phyloP scores from a whole-genome alignment of 2,888 invertebrate genomes.

The Axea sp. region DNA sequence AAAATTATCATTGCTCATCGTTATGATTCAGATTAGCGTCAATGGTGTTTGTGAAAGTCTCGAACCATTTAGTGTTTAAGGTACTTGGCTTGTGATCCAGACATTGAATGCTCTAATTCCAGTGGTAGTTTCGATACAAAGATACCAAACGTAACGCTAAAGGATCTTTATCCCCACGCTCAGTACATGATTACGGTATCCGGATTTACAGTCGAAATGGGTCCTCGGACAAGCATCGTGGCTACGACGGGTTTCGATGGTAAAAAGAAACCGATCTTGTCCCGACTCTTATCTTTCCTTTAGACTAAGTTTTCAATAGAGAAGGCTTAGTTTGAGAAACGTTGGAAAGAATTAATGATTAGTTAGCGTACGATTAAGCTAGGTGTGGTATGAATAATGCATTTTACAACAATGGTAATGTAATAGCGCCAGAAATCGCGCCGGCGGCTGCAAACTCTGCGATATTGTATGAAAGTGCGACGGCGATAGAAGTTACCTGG shows the following conservation, averaged over 20 bases:
- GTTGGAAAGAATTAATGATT: conserved; percentile 31
- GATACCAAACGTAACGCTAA: conserved; percentile 41
- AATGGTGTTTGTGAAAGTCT: conserved; percentile 25
- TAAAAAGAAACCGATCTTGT: conserved; percentile 11
- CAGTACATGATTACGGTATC: conserved; percentile 63
- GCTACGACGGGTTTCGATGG: conserved; percentile 54
- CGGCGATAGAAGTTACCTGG: conserved; percentile 63
- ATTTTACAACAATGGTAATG: conserved; percentile 59
- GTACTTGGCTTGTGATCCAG: conserved; percentile 60
- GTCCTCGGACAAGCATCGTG: conserved; percentile 55
- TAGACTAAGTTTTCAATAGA: conserved; percentile 1
- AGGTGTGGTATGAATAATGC: conserved; percentile 42
- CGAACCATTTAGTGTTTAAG: conserved; percentile 59
- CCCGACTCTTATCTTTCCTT: too few relatives aligned
- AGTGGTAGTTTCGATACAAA: conserved; percentile 54
- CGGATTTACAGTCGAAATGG: conserved; percentile 60
- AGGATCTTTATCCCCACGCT: conserved; percentile 61
- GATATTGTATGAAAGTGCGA: conserved; percentile 59
- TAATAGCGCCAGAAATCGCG: conserved; percentile 62
- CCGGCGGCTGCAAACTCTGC: conserved; percentile 60
- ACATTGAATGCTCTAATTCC: conserved; percentile 55
- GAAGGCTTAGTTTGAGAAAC: conserved; percentile 7
- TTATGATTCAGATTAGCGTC: conserved; percentile 27
- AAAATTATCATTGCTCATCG: too few relatives aligned
- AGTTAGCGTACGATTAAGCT: conserved; percentile 34